Percentiles rank a stretch among this genome's conserved stretches.
Conservation (phyloP, 2,888 invertebrate genomes). For the Brachylomia viminalis region DNA sequence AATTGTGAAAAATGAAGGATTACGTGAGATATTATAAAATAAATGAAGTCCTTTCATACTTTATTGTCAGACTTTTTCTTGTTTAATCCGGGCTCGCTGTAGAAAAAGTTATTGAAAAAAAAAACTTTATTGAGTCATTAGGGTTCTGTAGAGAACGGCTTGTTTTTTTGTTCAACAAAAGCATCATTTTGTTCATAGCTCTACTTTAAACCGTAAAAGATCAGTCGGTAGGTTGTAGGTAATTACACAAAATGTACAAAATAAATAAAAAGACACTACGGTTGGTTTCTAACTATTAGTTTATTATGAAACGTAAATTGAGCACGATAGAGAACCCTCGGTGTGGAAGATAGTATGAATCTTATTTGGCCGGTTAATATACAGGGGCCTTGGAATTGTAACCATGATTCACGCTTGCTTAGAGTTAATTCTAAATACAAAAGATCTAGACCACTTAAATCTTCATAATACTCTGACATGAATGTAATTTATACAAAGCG, state of each 20-base stretch:
- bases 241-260: too few relatives aligned
- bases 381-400: background rate
- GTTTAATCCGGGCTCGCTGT: slow-evolving; percentile 23
- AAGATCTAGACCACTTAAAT: background rate
- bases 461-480: background rate
- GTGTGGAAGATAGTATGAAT: background rate
- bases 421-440: background rate
- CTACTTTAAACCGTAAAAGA: too few relatives aligned
- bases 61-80: slow-evolving; percentile 29
- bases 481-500: slow-evolving; percentile 39
- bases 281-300: background rate
- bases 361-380: background rate
- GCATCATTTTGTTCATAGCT: too few relatives aligned
- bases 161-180: background rate
- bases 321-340: background rate
- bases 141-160: background rate
- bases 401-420: background rate
- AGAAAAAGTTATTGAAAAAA: slow-evolving; percentile 26
- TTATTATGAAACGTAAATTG: background rate
- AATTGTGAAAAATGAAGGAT: slow-evolving; percentile 24
- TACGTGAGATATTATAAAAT: slow-evolving; percentile 17
- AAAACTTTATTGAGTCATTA: background rate
- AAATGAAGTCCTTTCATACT: slow-evolving; percentile 10
- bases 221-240: too few relatives aligned
- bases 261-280: background rate